A percentile compares a stretch with the other conserved stretches of the same genome.
phyloP scores from a whole-genome alignment of 2,113 vertebrate species.

The Leucopternis melanops region DNA sequence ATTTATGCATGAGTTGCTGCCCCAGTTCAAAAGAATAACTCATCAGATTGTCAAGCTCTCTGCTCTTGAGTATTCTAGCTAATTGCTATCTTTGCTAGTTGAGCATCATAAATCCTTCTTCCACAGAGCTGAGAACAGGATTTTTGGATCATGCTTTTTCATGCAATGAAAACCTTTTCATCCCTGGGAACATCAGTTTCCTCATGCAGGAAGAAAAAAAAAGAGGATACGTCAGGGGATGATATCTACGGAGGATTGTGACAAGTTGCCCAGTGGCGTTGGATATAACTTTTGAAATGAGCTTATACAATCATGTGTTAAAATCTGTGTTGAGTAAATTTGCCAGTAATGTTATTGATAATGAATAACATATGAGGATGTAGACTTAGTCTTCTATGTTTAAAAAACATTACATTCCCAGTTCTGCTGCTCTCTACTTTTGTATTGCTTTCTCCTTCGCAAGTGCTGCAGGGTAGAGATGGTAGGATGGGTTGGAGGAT shows the following conservation, averaged over 20 bases:
- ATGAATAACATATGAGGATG: neutral
- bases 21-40: conserved; percentile 67
- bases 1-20: conserved; percentile 66
- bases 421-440: neutral
- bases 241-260: neutral
- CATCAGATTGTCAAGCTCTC: conserved; percentile 61
- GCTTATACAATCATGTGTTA: neutral
- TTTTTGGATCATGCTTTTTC: conserved; percentile 34
- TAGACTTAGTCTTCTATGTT: neutral
- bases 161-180: neutral
- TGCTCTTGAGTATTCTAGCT: conserved; percentile 59
- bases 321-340: neutral
- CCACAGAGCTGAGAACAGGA: conserved; percentile 22
- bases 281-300: neutral
- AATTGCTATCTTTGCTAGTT: conserved; percentile 60
- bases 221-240: neutral
- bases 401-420: neutral
- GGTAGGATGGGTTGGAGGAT: neutral
- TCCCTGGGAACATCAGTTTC: neutral
- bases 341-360: neutral
- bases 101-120: conserved; percentile 39
- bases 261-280: neutral
- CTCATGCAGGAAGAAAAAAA: neutral
- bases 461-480: neutral
- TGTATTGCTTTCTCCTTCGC: neutral